Conservation (phyloP, 2,888 invertebrate species). For the Pseudococcus longispinus region DNA sequence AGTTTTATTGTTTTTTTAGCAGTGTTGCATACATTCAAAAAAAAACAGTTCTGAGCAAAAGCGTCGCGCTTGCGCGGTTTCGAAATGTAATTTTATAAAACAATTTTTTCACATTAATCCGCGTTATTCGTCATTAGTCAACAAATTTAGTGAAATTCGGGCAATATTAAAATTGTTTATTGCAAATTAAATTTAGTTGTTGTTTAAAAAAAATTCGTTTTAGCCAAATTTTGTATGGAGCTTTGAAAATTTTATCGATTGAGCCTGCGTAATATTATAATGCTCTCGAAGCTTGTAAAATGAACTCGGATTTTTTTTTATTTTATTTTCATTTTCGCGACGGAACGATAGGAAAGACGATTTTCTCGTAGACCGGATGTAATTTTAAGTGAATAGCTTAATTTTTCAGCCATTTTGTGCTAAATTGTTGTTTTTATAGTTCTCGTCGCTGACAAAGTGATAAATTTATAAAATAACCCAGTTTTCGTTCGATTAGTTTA, state of each 20-base stretch:
- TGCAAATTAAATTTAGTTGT: background rate
- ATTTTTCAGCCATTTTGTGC: constrained; percentile 52
- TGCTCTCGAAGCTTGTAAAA: background rate
- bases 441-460: background rate
- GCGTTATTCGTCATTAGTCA: background rate
- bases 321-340: background rate
- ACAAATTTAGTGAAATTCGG: background rate
- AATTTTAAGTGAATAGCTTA: constrained; percentile 32
- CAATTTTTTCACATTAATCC: background rate
- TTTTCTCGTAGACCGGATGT: constrained; percentile 18
- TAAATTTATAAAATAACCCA: background rate
- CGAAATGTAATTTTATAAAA: background rate
- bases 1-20: background rate
- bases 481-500: background rate
- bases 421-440: constrained; percentile 28
- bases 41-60: background rate
- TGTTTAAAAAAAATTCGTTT: background rate
- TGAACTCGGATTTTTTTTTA: background rate
- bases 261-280: background rate
- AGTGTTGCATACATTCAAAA: background rate
- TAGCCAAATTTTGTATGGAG: background rate
- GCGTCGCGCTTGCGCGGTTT: background rate
- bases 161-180: background rate
- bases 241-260: background rate
- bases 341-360: background rate